Conservation (phyloP, 2,797 vertebrate genomes). For the Leptodactylus fallax region DNA sequence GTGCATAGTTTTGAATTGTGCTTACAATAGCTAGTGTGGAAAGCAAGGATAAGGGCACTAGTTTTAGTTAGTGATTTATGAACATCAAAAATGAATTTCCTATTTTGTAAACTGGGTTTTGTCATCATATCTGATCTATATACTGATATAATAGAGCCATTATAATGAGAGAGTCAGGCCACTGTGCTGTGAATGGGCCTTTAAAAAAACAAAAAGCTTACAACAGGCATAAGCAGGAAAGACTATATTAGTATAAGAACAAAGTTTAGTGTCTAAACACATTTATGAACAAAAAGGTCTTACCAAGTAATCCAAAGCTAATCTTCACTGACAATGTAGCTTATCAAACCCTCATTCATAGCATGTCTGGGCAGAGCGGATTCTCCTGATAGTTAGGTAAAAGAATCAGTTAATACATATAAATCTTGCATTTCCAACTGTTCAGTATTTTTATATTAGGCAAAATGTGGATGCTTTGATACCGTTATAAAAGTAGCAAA, state of each 20-base stretch:
- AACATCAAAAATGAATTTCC: not conserved
- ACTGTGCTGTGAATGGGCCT: not conserved
- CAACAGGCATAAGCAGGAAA: not conserved
- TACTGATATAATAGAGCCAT: too few relatives aligned
- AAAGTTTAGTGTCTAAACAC: not conserved
- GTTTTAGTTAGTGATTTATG: not conserved
- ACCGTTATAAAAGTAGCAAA: too few relatives aligned
- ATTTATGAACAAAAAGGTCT: conserved; percentile 28
- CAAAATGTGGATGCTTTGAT: not conserved
- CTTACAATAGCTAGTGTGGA: not conserved
- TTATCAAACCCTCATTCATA: conserved; percentile 87
- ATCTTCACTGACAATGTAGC: conserved; percentile 13
- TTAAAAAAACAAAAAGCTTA: not conserved
- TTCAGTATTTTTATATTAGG: not conserved
- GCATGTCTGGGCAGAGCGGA: conserved; percentile 85
- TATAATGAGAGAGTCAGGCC: not conserved
- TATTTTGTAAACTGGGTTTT: not conserved
- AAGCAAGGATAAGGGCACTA: not conserved
- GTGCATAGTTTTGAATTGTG: not conserved
- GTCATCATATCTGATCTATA: not conserved
- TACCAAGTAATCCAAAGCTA: conserved; percentile 44
- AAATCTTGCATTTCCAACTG: not conserved
- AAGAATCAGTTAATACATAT: conserved; percentile 87
- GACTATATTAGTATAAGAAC: not conserved
- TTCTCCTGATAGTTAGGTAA: conserved; percentile 96